Evolutionary conservation across 2,113 vertebrate genomes (phyloP).

Genomic region (Ivindomyrus marchei): DNA sequence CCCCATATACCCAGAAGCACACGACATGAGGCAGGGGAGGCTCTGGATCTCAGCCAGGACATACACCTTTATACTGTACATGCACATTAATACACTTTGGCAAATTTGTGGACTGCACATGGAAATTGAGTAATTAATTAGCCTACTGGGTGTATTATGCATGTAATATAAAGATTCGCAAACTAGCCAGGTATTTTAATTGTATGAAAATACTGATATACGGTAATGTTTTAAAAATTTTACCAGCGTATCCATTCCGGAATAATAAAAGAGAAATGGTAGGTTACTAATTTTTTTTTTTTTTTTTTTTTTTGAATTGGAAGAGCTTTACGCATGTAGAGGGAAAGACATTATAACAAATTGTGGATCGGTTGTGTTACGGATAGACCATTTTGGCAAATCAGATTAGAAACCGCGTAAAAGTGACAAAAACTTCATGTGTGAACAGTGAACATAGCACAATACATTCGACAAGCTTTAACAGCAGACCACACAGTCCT

Average conservation of each 20-base stretch:
- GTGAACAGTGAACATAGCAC: not conserved
- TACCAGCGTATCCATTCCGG: not conserved
- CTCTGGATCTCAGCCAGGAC: not conserved
- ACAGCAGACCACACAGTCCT: not conserved
- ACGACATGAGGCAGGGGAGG: not conserved
- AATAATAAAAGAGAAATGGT: not conserved
- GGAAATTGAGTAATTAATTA: not conserved
- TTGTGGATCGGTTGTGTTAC: not conserved
- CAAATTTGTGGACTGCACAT: not conserved
- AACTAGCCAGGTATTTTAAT: not conserved
- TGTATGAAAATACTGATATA: not conserved
- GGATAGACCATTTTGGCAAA: not conserved
- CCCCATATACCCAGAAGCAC: not conserved
- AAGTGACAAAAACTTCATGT: not conserved
- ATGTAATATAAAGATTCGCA: not conserved
- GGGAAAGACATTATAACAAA: not conserved
- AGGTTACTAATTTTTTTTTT: not conserved
- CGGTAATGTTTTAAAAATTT: not conserved
- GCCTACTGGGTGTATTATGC: not conserved
- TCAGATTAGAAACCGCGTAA: not conserved
- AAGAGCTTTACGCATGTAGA: not conserved
- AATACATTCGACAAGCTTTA: not conserved
- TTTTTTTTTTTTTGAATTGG: not conserved
- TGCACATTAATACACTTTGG: not conserved
- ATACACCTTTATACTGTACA: not conserved